Evolutionary conservation across 2,888 invertebrate species (phyloP).

Genomic region (Luffia ferchaultella): DNA sequence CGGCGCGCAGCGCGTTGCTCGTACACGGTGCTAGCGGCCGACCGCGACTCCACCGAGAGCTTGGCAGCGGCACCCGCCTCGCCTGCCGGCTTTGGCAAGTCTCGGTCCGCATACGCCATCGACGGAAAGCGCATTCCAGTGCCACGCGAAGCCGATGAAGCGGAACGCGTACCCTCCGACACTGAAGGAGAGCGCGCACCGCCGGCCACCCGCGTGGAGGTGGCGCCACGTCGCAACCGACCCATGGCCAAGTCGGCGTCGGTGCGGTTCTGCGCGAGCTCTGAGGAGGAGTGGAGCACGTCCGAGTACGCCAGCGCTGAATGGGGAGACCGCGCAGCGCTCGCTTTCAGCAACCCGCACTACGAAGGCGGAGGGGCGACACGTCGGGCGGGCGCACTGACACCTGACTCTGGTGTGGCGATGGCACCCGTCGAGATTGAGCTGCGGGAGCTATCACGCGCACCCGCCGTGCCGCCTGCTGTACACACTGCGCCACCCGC

Average conservation of each 20-base stretch:
- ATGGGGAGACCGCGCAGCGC: slow-evolving; percentile 60
- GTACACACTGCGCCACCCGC: slow-evolving; percentile 11
- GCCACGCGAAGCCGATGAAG: slow-evolving; percentile 1
- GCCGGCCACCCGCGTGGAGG: slow-evolving; percentile 27
- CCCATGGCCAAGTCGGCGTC: slow-evolving; percentile 38
- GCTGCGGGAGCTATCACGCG: slow-evolving; percentile 27
- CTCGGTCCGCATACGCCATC: slow-evolving; percentile 59
- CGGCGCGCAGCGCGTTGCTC: slow-evolving; percentile 74
- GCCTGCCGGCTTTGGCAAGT: slow-evolving; percentile 51
- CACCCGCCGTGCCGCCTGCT: slow-evolving; percentile 58
- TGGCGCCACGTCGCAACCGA: slow-evolving; percentile 34
- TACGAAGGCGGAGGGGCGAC: slow-evolving; percentile 75
- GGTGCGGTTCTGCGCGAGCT: slow-evolving; percentile 61
- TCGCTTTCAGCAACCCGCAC: slow-evolving; percentile 80
- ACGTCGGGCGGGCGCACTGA: slow-evolving; percentile 72
- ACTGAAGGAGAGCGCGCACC: slow-evolving; percentile 24
- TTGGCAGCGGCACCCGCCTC: slow-evolving; percentile 37
- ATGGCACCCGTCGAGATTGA: slow-evolving; percentile 52
- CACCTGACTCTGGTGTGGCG: slow-evolving; percentile 70
- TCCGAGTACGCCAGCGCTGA: slow-evolving; percentile 82
- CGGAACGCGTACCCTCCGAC: slow-evolving; percentile 19
- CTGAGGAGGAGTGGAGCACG: slow-evolving; percentile 69
- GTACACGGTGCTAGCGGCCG: slow-evolving; percentile 70
- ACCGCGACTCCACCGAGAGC: slow-evolving; percentile 45
- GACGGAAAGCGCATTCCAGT: slow-evolving; percentile 35